Base-by-base conservation (phyloP, 2,888 invertebrate species). In the Branchinecta sandiegonensis region DNA sequence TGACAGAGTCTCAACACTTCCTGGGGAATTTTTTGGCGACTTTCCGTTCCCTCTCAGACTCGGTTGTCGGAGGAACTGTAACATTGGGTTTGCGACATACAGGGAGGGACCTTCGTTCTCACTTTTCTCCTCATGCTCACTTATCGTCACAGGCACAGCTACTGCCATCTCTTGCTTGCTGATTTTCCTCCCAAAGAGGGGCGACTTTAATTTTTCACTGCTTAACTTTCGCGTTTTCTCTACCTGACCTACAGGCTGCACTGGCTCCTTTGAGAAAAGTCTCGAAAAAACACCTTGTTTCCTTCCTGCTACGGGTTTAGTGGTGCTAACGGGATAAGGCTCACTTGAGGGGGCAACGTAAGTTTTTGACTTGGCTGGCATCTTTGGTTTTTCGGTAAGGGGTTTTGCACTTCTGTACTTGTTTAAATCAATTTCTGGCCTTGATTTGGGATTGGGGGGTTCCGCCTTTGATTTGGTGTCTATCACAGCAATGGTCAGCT, bases 201-300 rank as follows among this genome's bases (percentile, higher is more conserved):
- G 63, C n/a, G 63, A 56, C 23, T 56, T 56, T 56, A 56, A 23
- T 56, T 23, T 56, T 56, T 56, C 63, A 9, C 14, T 56, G 63
- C 14, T 17, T 17, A 11, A n/a, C 23, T 56, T 56, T 56, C 23
- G n/a, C 63, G 63, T 56, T 56, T 56, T 56, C 23, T 56, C 63
- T 9, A 56, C 23, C 23, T 56, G n/a, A 17, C 8, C 23, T 17
- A 56, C 63, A 17, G 63, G 63, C 63, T 56, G 63, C 14, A 23
- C 63, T 8, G 14, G n/a, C 23, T 56, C 63, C 23, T 56, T 56
- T 1, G 12, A 56, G 63, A 56, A 56, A 17, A 56, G 23, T 8
- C 63, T n/a, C 8, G 63, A 56, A 23, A 56, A 56, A n/a, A 56
- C 23, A 23, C 63, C 63, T 6, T 37, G 37, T 23, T 56, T 56